These are phyloP conservation scores for Gavia stellata DNA, from an alignment of 2,113 vertebrate species.

Conservation along the genomic window DNA sequence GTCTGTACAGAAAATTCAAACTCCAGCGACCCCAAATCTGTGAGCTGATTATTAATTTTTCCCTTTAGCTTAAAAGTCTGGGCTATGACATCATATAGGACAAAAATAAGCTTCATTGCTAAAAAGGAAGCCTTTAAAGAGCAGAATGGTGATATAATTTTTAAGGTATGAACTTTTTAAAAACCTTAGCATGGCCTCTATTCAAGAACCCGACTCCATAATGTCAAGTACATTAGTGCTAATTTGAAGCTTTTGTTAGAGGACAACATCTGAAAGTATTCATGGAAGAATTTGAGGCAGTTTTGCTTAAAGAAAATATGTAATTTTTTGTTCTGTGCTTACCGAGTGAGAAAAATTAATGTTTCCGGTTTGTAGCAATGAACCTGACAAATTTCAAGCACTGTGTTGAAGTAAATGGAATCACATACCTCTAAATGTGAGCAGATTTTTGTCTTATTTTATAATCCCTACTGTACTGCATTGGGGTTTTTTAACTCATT, in stretches of 20 bases:
- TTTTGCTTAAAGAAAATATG: neutral
- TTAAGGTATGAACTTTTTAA: neutral
- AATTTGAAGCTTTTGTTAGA: slow-evolving; percentile 18
- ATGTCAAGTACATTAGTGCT: neutral
- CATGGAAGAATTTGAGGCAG: neutral
- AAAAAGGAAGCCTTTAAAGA: neutral
- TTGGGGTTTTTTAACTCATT: neutral
- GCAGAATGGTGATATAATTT: neutral
- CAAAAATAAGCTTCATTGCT: neutral
- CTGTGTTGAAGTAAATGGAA: neutral
- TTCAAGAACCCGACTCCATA: neutral
- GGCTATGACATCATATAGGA: neutral
- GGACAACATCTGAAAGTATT: neutral
- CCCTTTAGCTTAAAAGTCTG: neutral
- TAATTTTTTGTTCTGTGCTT: neutral
- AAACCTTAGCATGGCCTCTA: neutral
- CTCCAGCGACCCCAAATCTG: neutral
- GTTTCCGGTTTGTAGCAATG: neutral
- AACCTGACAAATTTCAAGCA: neutral
- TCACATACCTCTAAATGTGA: neutral
- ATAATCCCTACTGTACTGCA: neutral
- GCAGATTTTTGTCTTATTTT: neutral
- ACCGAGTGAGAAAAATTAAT: neutral
- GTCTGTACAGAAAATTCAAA: neutral
- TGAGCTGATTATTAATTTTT: neutral